Base-by-base conservation (phyloP, 2,888 invertebrate species). In the Kryphioiulus occultus region DNA sequence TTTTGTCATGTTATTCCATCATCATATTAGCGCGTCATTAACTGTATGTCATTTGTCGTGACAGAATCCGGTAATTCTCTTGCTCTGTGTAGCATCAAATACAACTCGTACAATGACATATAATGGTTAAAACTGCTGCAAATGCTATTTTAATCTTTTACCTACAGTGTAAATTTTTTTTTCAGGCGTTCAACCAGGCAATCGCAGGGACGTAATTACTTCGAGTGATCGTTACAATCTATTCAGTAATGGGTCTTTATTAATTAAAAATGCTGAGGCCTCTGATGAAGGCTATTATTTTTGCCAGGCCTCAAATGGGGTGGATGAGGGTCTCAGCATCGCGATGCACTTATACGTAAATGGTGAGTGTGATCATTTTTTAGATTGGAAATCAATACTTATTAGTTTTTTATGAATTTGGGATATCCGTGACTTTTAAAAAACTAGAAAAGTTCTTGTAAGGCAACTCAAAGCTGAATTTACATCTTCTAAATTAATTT, bases 271-370 rank as follows among this genome's bases (percentile, higher is more conserved):
- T n/a, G 86, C 86, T 12, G 82, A 88, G 19, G 86, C 39, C 30
- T 22, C 68, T 19, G 88, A 88, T 35, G 88, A 88, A 47, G 88
- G 88, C 35, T 86, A 82, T 86, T 88, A 88, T 47, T 86, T 86
- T 35, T 88, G 88, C 44, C 88, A 88, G 30, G 88, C 88, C 7
- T 86, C 88, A 0, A 88, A 88, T 86, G 88, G 88, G n/a, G 78
- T 88, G 22, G 88, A 88, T 53, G 88, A 88, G 86, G 88, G 88
- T 39, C 83, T 88, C 19, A 88, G 88, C 86, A 82, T 86, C 1
- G 88, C 86, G 17, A 88, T 86, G 85, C 88, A 88, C 19, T 47
- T 88, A 22, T 86, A 86, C 44, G 86, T 88, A n/a, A 83, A 88
- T 42, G 86, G 88, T 88, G 83, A 82, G 47, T 83, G 32, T 30